Base-by-base conservation (phyloP, 2,888 invertebrate species). In the Merodon equestris region DNA sequence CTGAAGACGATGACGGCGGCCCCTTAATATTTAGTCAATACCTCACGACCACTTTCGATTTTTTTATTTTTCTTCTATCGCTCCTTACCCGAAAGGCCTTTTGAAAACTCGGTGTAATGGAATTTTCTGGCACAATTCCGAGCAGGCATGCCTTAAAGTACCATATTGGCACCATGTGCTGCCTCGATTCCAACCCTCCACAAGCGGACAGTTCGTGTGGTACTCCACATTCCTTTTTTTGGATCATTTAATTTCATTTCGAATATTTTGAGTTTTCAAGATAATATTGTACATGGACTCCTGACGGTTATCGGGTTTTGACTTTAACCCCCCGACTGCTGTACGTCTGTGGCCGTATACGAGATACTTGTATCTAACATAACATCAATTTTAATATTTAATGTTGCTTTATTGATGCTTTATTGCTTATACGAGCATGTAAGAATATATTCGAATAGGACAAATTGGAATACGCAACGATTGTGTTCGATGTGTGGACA, bases 351-450 rank as follows among this genome's bases (percentile, higher is more conserved):
- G 9, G 15, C 9, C 17, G 53, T 53, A 34, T 57, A 36, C n/a
- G 9, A 17, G 12, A 42, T 63, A n/a, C 14, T 19, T 38, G 27
- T 27, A 34, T 38, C 68, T 48, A n/a, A 40, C 42, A 53, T 51
- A 19, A 66, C 51, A 53, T 68, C 45, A 67, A 45, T 58, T 79
- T 79, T 50, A 79, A 79, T 79, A 79, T 73, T 79, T 68, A 44
- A 79, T 73, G 50, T 67, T 15, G 18, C 48, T 56, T 14, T 9
- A n/a, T 38, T n/a, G n/a, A n/a, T 27, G 7, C 9, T 42, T 1
- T 38, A 10, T 57, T 3, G 40, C 40, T n/a, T n/a, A n/a, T n/a
- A n/a, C n/a, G n/a, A n/a, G n/a, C n/a, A n/a, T n/a, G n/a, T n/a
- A n/a, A n/a, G n/a, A n/a, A n/a, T n/a, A n/a, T n/a, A n/a, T n/a